Evolutionary conservation across 2,797 vertebrate genomes (phyloP).

Genomic region (Malurus leucopterus): DNA sequence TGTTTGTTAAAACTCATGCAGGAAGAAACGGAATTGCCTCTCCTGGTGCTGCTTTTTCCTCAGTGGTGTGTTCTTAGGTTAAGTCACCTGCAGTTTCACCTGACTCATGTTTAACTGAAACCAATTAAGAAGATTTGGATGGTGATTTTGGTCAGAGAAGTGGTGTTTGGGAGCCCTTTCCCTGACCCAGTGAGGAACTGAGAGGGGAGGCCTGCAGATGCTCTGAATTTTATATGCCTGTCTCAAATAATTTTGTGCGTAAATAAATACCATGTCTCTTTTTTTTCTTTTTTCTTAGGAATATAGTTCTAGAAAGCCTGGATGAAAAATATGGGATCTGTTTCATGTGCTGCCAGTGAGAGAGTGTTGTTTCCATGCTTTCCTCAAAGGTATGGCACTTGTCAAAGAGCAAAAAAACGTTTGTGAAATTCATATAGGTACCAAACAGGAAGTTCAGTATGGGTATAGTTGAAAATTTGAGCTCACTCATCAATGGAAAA

Average conservation of each 20-base stretch:
- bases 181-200: neutral
- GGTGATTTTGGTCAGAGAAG: neutral
- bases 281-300: neutral
- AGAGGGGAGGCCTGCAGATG: neutral
- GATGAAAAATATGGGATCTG: neutral
- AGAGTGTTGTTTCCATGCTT: neutral
- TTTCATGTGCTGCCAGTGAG: neutral
- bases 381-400: neutral
- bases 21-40: neutral
- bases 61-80: neutral
- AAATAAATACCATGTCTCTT: neutral
- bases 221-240: neutral
- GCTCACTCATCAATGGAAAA: neutral
- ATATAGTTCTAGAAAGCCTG: neutral
- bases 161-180: neutral
- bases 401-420: neutral
- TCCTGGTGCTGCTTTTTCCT: neutral
- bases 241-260: neutral
- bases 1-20: accelerated
- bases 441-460: neutral
- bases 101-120: neutral
- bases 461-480: neutral
- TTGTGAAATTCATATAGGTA: neutral
- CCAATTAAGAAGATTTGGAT: neutral
- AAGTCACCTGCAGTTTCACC: neutral